A percentile compares a stretch with the other conserved stretches of the same genome.
phyloP scores from a whole-genome alignment of 2,797 vertebrate species.

The Liasis olivaceus region DNA sequence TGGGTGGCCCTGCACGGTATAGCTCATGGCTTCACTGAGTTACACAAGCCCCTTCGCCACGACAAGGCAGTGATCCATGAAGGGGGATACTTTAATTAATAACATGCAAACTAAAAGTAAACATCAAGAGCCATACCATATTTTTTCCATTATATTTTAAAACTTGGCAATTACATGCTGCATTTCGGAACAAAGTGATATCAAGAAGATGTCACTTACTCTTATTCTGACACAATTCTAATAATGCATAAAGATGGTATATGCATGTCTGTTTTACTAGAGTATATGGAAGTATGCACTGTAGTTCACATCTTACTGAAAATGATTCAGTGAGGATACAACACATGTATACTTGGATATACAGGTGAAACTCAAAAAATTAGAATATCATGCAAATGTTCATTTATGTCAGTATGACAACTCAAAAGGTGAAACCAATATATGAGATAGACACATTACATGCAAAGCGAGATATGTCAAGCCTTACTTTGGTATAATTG shows the following conservation, averaged over 20 bases:
- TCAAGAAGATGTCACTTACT: slow-evolving; percentile 10
- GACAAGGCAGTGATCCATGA: no score
- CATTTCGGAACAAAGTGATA: slow-evolving; percentile 54
- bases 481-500: no score
- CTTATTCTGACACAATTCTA: neutral
- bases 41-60: no score
- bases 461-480: no score
- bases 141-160: slow-evolving; percentile 72
- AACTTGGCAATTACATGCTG: slow-evolving; percentile 64
- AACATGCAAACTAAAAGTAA: slow-evolving; percentile 72
- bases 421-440: no score
- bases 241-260: neutral
- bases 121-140: slow-evolving; percentile 69
- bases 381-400: no score
- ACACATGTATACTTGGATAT: neutral
- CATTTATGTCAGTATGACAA: no score
- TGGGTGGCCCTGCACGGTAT: no score
- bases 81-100: slow-evolving; percentile 78
- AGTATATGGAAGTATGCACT: neutral
- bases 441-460: no score
- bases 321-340: neutral
- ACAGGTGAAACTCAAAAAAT: no score
- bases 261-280: neutral
- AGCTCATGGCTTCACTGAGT: no score
- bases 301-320: neutral